phyloP scores from a whole-genome alignment of 92 coral and sea anemone genomes.

The Blastomussa wellsi region DNA sequence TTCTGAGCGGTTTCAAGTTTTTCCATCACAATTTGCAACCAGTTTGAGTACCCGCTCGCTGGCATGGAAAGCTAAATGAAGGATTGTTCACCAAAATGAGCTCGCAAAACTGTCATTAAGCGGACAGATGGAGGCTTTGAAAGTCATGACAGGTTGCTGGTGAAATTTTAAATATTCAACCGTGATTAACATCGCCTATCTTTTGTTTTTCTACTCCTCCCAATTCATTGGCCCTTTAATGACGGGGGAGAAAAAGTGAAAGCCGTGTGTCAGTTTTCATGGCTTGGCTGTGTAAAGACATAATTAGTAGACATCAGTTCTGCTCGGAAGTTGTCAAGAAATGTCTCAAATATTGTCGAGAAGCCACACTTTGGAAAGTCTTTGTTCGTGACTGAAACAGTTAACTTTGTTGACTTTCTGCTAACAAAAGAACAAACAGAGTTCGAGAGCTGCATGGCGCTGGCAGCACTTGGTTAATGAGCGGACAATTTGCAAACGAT shows the following conservation, averaged over 20 bases:
- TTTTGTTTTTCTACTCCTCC: constrained; percentile 40
- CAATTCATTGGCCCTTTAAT: constrained; percentile 34
- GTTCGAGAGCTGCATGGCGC: constrained; percentile 12
- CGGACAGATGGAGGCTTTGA: constrained; percentile 43
- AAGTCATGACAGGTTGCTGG: constrained; percentile 47
- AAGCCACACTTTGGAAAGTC: constrained; percentile 1
- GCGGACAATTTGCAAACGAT: neutral
- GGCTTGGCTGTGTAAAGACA: constrained; percentile 10
- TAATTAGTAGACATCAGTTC: constrained; percentile 14
- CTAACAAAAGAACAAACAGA: constrained; percentile 43
- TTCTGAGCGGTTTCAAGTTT: neutral
- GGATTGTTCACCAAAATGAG: constrained; percentile 22
- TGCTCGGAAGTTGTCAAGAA: constrained; percentile 12
- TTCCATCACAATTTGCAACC: constrained; percentile 25
- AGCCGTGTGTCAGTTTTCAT: constrained; percentile 37
- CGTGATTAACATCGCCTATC: constrained; percentile 46
- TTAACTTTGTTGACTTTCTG: constrained; percentile 29
- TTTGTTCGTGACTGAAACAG: constrained; percentile 25
- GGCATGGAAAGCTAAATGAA: neutral
- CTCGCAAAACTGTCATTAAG: constrained; percentile 24
- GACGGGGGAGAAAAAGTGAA: constrained; percentile 31
- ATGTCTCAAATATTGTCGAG: constrained; percentile 4
- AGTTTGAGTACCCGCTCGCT: constrained; percentile 9
- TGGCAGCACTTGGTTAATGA: neutral
- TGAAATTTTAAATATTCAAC: constrained; percentile 43